Evolutionary conservation across 2,888 invertebrate genomes (phyloP), one percentile per base, ranked within the genome.

Genomic region (Geophilus truncorum): DNA sequence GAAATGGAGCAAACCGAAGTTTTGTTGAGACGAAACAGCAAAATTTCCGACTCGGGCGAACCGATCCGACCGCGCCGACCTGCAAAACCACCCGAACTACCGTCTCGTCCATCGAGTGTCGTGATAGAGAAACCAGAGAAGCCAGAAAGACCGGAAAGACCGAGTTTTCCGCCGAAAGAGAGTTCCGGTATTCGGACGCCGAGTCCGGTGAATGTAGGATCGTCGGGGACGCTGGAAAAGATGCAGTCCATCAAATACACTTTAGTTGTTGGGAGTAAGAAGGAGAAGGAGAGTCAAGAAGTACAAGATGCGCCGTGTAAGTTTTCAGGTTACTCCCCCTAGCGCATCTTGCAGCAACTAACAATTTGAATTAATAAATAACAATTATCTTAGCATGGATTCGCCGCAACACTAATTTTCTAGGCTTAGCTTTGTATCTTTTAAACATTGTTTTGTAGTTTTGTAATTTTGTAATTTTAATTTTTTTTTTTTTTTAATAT

Each of bases 291-390:
- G n/a, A 62, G 18, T 62, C 57, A 62, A 62, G 21, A n/a, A n/a
- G n/a, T n/a, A n/a, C n/a, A 62, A 62, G 57, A 62, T 62, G 57
- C 57, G 57, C 57, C n/a, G 21, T 21, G 57, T 62, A 62, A 62
- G 57, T 62, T 6, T 3, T 21, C 10, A 6, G 10, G 21, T 62
- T n/a, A n/a, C n/a, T 62, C 21, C 18, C 18, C 18, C n/a, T 23
- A 10, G 57, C 57, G 57, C 57, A 62, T 62, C 57, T 40, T 40
- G n/a, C n/a, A n/a, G 12, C 40, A 40, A 62, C 57, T 62, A 62
- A 62, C 57, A 40, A n/a, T n/a, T n/a, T n/a, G n/a, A n/a, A n/a
- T n/a, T n/a, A n/a, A n/a, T n/a, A n/a, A n/a, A n/a, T n/a, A n/a
- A n/a, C n/a, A n/a, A n/a, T n/a, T n/a, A 40, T n/a, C 21, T 62